These are phyloP conservation scores for Semotilus atromaculatus DNA, from an alignment of 2,797 vertebrate genomes.

Conservation along the genomic window DNA sequence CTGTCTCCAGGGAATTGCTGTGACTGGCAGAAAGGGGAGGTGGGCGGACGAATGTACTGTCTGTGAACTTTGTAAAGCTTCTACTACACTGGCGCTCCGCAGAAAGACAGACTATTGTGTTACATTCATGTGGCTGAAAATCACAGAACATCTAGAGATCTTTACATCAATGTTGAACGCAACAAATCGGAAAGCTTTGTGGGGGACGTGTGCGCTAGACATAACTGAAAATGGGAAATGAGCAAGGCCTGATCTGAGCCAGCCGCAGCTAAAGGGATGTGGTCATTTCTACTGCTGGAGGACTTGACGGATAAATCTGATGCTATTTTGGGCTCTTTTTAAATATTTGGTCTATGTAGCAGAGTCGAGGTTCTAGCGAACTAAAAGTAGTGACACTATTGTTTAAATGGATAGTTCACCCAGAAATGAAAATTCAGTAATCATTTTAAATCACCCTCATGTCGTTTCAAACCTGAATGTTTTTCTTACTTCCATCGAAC, in stretches of 20 bases:
- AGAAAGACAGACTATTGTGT: slow-evolving; percentile 13
- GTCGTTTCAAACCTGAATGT: background rate
- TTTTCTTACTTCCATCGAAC: background rate
- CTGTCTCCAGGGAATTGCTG: slow-evolving; percentile 27
- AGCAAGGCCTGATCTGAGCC: slow-evolving; percentile 29
- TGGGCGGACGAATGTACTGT: background rate
- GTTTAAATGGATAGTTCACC: background rate
- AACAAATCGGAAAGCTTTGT: background rate
- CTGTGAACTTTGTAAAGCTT: slow-evolving; percentile 25
- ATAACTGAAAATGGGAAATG: background rate
- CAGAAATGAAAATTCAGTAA: background rate
- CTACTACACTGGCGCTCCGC: background rate
- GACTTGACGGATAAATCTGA: slow-evolving; percentile 13
- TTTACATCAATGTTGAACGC: background rate
- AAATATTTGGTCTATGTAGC: background rate
- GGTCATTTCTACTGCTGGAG: slow-evolving; percentile 39
- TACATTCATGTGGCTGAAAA: background rate
- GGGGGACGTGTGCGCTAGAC: background rate
- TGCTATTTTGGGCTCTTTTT: background rate
- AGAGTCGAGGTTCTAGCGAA: background rate
- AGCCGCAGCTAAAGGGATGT: slow-evolving; percentile 35
- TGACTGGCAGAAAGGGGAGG: slow-evolving; percentile 6
- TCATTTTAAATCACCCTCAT: background rate
- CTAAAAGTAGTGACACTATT: background rate
- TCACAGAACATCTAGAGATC: slow-evolving; percentile 7